Conservation (phyloP, 1,140 invertebrate species). For the Drosophila novamexicana region DNA sequence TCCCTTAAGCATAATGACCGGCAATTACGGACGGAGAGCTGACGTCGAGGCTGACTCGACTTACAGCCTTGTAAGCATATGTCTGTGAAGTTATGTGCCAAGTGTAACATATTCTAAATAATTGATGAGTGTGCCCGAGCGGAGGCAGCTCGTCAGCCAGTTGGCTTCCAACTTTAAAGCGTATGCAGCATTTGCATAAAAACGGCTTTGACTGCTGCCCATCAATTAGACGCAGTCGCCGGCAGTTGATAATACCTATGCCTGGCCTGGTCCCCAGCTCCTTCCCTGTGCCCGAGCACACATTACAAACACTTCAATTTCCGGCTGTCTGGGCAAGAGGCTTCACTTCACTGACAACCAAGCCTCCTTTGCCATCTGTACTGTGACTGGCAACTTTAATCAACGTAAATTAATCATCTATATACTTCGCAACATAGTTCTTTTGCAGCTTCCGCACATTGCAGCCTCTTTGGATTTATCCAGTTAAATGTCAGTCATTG, state of each 20-base stretch:
- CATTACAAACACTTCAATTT: slow-evolving; percentile 78
- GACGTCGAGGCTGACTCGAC: slow-evolving; percentile 41
- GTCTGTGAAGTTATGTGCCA: slow-evolving; percentile 72
- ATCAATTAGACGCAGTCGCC: slow-evolving; percentile 71
- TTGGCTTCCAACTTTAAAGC: slow-evolving; percentile 20
- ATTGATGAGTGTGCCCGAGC: slow-evolving; percentile 61
- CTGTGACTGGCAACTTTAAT: slow-evolving; percentile 67
- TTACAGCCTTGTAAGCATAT: slow-evolving; percentile 55
- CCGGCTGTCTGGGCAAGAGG: slow-evolving; percentile 46
- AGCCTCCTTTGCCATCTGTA: slow-evolving; percentile 1
- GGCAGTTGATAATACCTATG: slow-evolving; percentile 54
- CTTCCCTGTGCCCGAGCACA: slow-evolving; percentile 39
- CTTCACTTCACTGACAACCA: slow-evolving; percentile 4
- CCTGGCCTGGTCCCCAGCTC: slow-evolving; percentile 4
- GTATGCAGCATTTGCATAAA: slow-evolving; percentile 61
- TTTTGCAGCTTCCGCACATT: slow-evolving; percentile 25
- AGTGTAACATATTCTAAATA: slow-evolving; percentile 79
- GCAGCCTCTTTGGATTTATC: slow-evolving; percentile 37
- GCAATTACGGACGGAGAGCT: slow-evolving; percentile 61
- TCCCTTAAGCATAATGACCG: slow-evolving; percentile 73
- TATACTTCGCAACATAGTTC: slow-evolving; percentile 38
- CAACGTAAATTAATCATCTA: slow-evolving; percentile 78
- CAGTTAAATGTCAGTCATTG: slow-evolving; percentile 35
- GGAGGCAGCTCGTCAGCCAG: not conserved
- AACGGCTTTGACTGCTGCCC: slow-evolving; percentile 62